A percentile compares a stretch with the other conserved stretches of the same genome.
phyloP scores from a whole-genome alignment of 2,888 invertebrate species.

The Pollenia griseotomentosa region DNA sequence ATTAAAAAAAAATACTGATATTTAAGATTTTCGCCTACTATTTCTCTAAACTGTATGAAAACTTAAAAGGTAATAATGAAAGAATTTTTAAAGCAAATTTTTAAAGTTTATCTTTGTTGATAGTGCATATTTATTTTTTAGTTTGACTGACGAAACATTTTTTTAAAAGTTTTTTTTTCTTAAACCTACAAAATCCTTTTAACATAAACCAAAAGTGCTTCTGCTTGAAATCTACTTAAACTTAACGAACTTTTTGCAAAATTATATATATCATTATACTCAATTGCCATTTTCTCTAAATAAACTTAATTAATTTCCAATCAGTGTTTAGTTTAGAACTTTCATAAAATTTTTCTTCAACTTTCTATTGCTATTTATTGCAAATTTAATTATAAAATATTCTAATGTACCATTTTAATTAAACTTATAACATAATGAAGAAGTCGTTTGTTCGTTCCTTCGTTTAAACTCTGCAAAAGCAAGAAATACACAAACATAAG shows the following conservation, averaged over 20 bases:
- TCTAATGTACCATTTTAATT: constrained; percentile 52
- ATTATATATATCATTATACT: not conserved
- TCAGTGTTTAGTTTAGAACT: not conserved
- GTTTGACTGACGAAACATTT: too few relatives aligned
- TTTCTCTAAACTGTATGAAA: too few relatives aligned
- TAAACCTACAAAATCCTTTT: not conserved
- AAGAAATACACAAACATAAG: constrained; percentile 29
- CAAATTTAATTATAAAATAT: constrained; percentile 45
- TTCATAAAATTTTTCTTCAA: not conserved
- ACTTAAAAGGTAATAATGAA: too few relatives aligned
- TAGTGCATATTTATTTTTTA: too few relatives aligned
- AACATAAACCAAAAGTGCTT: not conserved
- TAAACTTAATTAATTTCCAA: not conserved
- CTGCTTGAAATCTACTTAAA: too few relatives aligned
- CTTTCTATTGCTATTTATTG: not conserved
- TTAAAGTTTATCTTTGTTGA: too few relatives aligned
- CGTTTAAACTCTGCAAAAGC: constrained; percentile 4
- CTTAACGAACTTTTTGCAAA: not conserved
- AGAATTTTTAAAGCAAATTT: too few relatives aligned
- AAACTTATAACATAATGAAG: constrained; percentile 32
- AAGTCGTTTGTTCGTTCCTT: not conserved
- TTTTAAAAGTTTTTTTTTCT: too few relatives aligned
- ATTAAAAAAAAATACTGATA: too few relatives aligned
- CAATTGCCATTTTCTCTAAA: not conserved
- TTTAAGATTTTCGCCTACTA: too few relatives aligned